Base-by-base conservation (phyloP, 2,113 vertebrate genomes). In the cat (Felis catus) region DNA sequence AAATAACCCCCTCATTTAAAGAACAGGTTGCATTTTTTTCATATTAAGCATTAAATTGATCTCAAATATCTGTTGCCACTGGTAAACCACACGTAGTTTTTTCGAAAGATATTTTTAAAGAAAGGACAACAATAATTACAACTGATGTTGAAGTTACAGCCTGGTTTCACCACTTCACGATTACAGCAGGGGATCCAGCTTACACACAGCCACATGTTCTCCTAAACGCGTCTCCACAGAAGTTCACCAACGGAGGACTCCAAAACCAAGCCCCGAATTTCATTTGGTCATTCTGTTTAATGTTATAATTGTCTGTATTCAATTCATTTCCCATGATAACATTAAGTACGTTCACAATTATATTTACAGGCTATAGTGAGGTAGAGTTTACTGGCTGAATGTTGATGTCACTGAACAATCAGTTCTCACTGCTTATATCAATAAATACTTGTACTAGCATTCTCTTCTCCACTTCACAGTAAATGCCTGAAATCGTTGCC, bases 301-400 rank as follows among this genome's bases (percentile, higher is more conserved):
- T 87, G 55, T 83, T 89, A 7, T 81, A 90, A 97, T 71, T 58
- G 45, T 70, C 84, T 95, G 68, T 29, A 90, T 71, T 89, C 73
- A 91, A 93, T 96, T 96, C 92, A 97, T 86, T 97, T 85, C 88
- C 81, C 94, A 76, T 63, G 58, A 89, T 95, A 92, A 93, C 81
- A 91, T 84, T 92, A 97, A 96, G 48, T 55, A 94, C 95, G 87
- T 70, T 94, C 87, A 92, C 87, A 86, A 84, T 86, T 76, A 25
- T 87, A 95, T 97, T 73, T 84, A 71, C 71, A 95, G 96, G 83
- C 83, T 82, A 92, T 14, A 70, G 71, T 53, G 71, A 90, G 71
- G 58, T 63, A 19, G 71, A 89, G 58, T 41, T 93, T 48, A 91
- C 6, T 91, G 95, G 79, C n/a, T 94, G 65, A 93, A 89, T 85